A percentile compares a stretch with the other conserved stretches of the same genome.
These are phyloP conservation scores for Anoplolepis gracilipes DNA, from an alignment of 1,140 invertebrate species.

Conservation along the genomic window DNA sequence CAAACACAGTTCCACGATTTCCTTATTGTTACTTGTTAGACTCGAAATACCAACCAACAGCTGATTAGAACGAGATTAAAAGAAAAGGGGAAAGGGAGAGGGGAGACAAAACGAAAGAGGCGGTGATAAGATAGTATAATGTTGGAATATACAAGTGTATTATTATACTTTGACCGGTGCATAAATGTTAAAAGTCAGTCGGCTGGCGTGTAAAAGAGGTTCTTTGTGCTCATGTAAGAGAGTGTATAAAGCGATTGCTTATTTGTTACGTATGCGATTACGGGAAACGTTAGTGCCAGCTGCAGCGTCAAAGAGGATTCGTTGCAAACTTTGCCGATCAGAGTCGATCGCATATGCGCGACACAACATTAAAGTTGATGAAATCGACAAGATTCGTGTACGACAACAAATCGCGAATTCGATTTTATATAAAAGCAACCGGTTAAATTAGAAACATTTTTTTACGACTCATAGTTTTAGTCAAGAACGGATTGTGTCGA, in stretches of 20 bases:
- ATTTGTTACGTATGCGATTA: constrained; percentile 70
- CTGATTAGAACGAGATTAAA: constrained; percentile 65
- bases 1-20: constrained; percentile 83
- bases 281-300: constrained; percentile 71
- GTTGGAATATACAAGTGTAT: constrained; percentile 61
- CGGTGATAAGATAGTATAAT: constrained; percentile 54
- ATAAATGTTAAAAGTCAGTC: constrained; percentile 60
- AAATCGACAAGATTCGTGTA: neutral
- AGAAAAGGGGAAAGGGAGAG: neutral
- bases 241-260: constrained; percentile 65
- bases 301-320: constrained; percentile 57
- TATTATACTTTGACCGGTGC: constrained; percentile 59
- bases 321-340: constrained; percentile 23
- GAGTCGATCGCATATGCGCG: neutral
- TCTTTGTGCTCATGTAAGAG: constrained; percentile 67
- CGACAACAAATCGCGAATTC: constrained; percentile 6
- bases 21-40: constrained; percentile 62
- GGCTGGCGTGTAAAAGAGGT: constrained; percentile 50
- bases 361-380: neutral
- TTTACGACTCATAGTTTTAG: neutral
- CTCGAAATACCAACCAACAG: constrained; percentile 64
- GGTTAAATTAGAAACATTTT: neutral
- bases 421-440: neutral
- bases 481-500: neutral
- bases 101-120: constrained; percentile 50